Conservation (phyloP, 2,113 vertebrate species). For the Passer domesticus region DNA sequence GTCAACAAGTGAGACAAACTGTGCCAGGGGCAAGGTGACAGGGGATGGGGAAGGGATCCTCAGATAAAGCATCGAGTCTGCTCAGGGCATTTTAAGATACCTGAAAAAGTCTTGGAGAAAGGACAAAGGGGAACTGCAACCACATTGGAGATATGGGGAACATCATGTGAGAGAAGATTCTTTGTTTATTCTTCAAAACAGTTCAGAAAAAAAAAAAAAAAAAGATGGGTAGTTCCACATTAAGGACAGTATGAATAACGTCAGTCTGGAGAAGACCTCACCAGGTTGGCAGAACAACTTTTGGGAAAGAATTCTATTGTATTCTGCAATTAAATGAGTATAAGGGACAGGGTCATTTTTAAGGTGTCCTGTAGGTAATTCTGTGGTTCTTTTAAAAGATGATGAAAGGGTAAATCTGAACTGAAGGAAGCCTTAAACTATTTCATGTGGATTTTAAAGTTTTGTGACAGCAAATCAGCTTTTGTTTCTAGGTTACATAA, state of each 20-base stretch:
- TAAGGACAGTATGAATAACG: neutral
- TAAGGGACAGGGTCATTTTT: neutral
- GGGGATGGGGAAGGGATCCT: neutral
- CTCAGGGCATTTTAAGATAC: neutral
- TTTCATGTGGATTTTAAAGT: neutral
- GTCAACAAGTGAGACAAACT: neutral
- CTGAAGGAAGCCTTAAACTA: neutral
- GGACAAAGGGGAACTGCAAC: neutral
- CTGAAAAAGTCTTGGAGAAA: neutral
- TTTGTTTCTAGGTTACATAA: neutral
- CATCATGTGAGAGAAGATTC: neutral
- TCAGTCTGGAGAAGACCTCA: neutral
- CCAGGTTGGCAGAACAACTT: neutral
- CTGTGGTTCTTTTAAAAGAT: neutral
- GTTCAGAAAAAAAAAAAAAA: neutral
- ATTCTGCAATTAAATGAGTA: neutral
- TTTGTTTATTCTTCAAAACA: neutral
- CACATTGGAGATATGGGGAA: neutral
- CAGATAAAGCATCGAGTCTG: neutral
- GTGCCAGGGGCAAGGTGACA: neutral
- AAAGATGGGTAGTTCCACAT: neutral
- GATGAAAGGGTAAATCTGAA: neutral
- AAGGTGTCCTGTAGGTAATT: neutral
- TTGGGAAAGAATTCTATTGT: neutral
- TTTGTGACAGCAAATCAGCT: neutral